Percentiles rank a stretch among this genome's conserved stretches.
These are phyloP conservation scores for Ovibos moschatus DNA, from an alignment of 2,113 vertebrate genomes.

Conservation along the genomic window DNA sequence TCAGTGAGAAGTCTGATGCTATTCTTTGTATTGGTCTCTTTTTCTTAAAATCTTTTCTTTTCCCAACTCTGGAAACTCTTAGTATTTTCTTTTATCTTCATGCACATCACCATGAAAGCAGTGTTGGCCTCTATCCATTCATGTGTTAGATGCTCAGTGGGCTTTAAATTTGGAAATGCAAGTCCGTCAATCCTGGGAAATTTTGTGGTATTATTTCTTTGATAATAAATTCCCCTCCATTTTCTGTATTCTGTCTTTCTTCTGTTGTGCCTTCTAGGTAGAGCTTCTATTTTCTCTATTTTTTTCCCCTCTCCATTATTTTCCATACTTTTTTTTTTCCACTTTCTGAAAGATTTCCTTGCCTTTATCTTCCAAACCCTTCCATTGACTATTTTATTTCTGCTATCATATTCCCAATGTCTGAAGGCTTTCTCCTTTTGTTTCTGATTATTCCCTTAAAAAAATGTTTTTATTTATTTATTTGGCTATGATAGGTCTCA, in stretches of 20 bases:
- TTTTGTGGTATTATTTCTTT: not conserved
- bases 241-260: not conserved
- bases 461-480: not conserved
- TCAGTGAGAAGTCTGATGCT: not conserved
- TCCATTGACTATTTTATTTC: not conserved
- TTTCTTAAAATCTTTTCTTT: not conserved
- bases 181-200: not conserved
- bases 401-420: not conserved
- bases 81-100: not conserved
- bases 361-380: not conserved
- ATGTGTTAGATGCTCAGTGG: not conserved
- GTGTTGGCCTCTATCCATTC: not conserved
- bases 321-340: not conserved
- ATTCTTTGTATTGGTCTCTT: not conserved
- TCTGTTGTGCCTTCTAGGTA: not conserved
- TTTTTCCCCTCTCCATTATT: not conserved
- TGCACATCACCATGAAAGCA: not conserved
- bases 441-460: not conserved
- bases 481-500: not conserved
- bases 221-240: not conserved
- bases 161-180: not conserved
- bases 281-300: not conserved
- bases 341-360: not conserved
- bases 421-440: not conserved
- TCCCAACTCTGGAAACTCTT: not conserved